Evolutionary conservation across 30 jellyfish, hydroid and myxozoan species (phyloP).

Genomic region (Catostylus mosaicus): DNA sequence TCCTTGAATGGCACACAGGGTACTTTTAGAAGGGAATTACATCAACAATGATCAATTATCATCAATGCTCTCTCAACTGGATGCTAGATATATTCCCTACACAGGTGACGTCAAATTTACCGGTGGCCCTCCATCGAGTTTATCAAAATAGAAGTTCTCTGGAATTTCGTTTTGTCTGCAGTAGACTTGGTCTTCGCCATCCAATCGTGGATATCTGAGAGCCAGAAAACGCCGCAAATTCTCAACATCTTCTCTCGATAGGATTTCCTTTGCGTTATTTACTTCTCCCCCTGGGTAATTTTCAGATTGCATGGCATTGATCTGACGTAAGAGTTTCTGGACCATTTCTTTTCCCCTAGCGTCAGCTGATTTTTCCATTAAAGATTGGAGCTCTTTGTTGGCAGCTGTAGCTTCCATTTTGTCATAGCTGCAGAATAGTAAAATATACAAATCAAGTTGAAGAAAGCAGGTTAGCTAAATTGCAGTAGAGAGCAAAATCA

Average conservation of each 20-base stretch:
- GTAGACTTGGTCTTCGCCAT: neutral
- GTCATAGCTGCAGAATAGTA: conserved; percentile 3
- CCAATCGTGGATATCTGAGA: conserved; percentile 31
- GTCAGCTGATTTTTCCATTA: conserved; percentile 12
- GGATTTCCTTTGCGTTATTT: neutral
- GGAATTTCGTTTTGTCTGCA: conserved; percentile 4
- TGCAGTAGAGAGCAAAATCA: too few relatives aligned
- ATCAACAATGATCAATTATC: too few relatives aligned
- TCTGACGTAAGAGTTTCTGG: neutral
- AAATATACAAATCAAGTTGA: too few relatives aligned
- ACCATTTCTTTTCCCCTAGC: conserved; percentile 29
- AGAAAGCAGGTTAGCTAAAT: too few relatives aligned
- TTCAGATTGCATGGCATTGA: neutral
- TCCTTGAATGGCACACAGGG: too few relatives aligned
- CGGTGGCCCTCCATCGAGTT: neutral
- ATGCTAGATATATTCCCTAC: too few relatives aligned
- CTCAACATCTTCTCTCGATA: conserved; percentile 5
- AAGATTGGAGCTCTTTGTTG: neutral
- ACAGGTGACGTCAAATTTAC: too few relatives aligned
- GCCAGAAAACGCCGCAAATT: conserved; percentile 30
- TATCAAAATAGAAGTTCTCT: conserved; percentile 4
- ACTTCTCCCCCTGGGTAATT: neutral
- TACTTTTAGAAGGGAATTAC: too few relatives aligned
- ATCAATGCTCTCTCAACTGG: too few relatives aligned
- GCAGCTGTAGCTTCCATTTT: conserved; percentile 41